Base-by-base conservation (phyloP, 2,113 vertebrate species). In the Microcebus griseorufus region DNA sequence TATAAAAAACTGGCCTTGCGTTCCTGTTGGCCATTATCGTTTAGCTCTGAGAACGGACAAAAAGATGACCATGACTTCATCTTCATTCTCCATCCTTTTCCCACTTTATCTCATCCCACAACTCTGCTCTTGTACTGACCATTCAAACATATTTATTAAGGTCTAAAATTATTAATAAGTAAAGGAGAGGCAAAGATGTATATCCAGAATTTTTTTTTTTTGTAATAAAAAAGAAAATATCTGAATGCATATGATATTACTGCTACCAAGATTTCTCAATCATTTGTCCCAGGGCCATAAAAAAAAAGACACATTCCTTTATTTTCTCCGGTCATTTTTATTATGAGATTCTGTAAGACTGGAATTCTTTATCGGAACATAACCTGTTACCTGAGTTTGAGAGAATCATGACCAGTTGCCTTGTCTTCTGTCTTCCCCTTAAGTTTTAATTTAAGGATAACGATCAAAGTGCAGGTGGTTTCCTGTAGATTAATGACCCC, bases 361-460 rank as follows among this genome's bases (percentile, higher is more conserved):
- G 51, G 55, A 5, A 72, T 93, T 96, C 7, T 65, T 84, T 37
- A 14, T 13, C 27, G 39, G 90, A 98, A 65, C 13, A 53, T 95
- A 92, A 90, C 96, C 25, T 94, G 73, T 73, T 90, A 9, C 14
- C 37, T 93, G 78, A 94, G 96, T 60, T 96, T 93, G 20, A 72
- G 16, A 82, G 97, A 58, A 72, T 2, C 25, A 12, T 78, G 22
- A 11, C 45, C 73, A 32, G 45, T 72, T 64, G 53, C 39, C 78
- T 94, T 1, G 0, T 55, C 96, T 88, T 93, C 79, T 89, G 3
- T 69, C 13, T 3, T 96, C 39, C 67, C 6, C 48, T 42, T 86
- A 94, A 29, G 42, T 97, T 98, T 97, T 95, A 23, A 95, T 96
- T 98, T 97, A 98, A 89, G 48, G 80, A 90, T 96, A 96, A 85